phyloP scores from a whole-genome alignment of 2,113 vertebrate species.

The Siniperca knerii region DNA sequence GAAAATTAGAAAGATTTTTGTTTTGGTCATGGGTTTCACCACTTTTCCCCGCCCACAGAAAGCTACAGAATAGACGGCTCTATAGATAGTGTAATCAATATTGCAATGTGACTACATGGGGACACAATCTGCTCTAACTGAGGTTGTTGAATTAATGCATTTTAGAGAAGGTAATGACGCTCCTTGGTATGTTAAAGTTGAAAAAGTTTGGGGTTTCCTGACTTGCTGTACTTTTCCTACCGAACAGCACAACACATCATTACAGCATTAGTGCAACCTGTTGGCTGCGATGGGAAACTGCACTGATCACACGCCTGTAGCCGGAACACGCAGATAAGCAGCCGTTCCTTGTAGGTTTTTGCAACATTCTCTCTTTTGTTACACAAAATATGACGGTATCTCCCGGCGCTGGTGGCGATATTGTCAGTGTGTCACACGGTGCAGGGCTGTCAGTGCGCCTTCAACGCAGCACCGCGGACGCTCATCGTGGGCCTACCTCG shows the following conservation, averaged over 20 bases:
- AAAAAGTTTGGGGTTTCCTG: conserved; percentile 45
- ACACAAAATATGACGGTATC: background rate
- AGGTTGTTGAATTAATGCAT: background rate
- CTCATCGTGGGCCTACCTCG: conserved; percentile 46
- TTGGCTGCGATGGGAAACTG: conserved; percentile 74
- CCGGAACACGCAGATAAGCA: background rate
- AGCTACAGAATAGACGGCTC: background rate
- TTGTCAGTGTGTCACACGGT: background rate
- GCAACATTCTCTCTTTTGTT: background rate
- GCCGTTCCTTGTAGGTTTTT: conserved; percentile 14
- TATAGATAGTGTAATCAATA: background rate
- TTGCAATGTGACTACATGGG: background rate
- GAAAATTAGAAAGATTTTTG: background rate
- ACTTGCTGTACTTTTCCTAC: conserved; percentile 45
- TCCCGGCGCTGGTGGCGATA: background rate
- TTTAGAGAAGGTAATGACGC: background rate
- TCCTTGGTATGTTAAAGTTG: background rate
- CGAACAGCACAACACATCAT: background rate
- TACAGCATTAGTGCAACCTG: conserved; percentile 81
- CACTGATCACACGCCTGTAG: conserved; percentile 56
- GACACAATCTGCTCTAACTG: background rate
- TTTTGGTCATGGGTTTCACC: conserved; percentile 17
- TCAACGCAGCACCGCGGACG: conserved; percentile 3
- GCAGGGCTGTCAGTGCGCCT: conserved; percentile 13
- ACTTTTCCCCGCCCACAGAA: conserved; percentile 22